Evolutionary conservation across 2,113 vertebrate genomes (phyloP).

Genomic region (Coptodon rendalli): DNA sequence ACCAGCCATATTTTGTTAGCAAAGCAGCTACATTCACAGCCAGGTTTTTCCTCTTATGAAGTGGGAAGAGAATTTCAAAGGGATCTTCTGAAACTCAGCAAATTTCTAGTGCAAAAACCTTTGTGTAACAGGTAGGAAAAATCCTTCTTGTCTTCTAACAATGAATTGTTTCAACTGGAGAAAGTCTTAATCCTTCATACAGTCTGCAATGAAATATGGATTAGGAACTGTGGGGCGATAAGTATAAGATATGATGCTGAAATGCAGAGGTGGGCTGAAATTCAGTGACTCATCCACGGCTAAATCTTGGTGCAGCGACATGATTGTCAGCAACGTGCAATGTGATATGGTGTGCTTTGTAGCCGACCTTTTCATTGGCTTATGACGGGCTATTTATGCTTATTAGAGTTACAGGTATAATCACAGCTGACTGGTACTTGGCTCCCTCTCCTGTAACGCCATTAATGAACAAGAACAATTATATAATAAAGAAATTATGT

Average conservation of each 20-base stretch:
- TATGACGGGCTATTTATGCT: not conserved
- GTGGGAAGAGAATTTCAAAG: not conserved
- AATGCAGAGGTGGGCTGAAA: slow-evolving; percentile 38
- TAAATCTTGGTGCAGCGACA: not conserved
- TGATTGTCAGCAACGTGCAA: not conserved
- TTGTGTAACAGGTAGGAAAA: not conserved
- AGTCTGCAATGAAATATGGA: slow-evolving; percentile 42
- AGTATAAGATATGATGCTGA: slow-evolving; percentile 25
- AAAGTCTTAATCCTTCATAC: not conserved
- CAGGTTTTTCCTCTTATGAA: not conserved
- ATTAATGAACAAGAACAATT: slow-evolving; percentile 30
- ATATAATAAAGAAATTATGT: slow-evolving; percentile 41
- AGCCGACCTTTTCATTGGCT: not conserved
- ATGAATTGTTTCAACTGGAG: not conserved
- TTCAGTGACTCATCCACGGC: slow-evolving; percentile 14
- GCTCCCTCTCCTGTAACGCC: not conserved
- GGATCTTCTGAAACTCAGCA: not conserved
- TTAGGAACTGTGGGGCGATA: slow-evolving; percentile 10
- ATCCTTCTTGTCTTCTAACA: not conserved
- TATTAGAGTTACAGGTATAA: slow-evolving; percentile 39
- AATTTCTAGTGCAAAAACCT: not conserved
- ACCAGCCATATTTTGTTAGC: not conserved
- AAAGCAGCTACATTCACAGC: not conserved
- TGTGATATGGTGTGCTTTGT: not conserved
- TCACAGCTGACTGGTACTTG: slow-evolving; percentile 8